Evolutionary conservation across 2,797 vertebrate species (phyloP).

Genomic region (Micrastur ruficollis): DNA sequence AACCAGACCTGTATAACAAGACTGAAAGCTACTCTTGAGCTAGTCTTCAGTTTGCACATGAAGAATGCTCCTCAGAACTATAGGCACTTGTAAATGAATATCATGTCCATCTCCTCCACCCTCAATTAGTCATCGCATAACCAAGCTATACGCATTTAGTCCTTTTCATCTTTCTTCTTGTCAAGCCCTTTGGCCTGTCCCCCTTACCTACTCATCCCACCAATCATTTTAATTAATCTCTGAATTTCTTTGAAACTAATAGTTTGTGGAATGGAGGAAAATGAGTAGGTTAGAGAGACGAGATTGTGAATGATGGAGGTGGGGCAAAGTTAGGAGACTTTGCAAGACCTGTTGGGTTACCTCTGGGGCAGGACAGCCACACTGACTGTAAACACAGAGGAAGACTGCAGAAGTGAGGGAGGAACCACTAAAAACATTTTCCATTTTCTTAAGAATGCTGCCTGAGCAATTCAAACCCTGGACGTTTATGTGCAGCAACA

Average conservation of each 20-base stretch:
- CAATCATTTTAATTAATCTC: conserved; percentile 70
- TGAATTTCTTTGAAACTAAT: conserved; percentile 67
- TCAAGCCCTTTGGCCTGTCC: conserved; percentile 62
- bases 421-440: conserved; percentile 10
- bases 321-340: conserved; percentile 49
- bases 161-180: conserved; percentile 69
- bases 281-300: conserved; percentile 62
- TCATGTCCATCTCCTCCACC: conserved; percentile 68
- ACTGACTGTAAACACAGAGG: conserved; percentile 11
- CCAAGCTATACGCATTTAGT: conserved; percentile 33
- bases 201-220: conserved; percentile 62
- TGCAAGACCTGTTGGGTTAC: conserved; percentile 58
- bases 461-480: not conserved
- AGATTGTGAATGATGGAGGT: conserved; percentile 59
- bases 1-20: not conserved
- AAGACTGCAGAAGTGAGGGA: conserved; percentile 22
- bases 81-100: conserved; percentile 52
- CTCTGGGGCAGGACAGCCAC: conserved; percentile 24
- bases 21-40: not conserved
- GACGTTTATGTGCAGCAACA: not conserved
- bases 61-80: conserved; percentile 37
- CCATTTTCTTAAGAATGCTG: not conserved
- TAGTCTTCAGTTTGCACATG: not conserved
- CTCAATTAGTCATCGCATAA: conserved; percentile 63
- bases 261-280: conserved; percentile 66